Percentiles rank a stretch among this genome's conserved stretches.
These are phyloP conservation scores for Cichlasoma orientale DNA, from an alignment of 2,797 vertebrate genomes.

Conservation along the genomic window DNA sequence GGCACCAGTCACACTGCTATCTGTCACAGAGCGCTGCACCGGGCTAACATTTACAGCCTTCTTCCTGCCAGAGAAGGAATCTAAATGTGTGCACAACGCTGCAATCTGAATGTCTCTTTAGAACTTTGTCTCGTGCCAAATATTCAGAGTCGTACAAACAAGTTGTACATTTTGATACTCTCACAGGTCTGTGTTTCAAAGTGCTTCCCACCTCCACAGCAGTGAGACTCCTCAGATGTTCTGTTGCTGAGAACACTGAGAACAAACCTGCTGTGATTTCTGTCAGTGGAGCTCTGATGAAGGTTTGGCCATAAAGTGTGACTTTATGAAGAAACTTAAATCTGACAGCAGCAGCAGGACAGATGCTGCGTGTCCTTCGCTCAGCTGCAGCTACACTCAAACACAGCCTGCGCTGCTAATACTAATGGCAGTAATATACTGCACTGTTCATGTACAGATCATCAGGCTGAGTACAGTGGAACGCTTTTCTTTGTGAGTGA, in stretches of 20 bases:
- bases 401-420: neutral
- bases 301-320: neutral
- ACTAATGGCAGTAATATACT: rapidly evolving
- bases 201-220: neutral
- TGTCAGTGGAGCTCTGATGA: neutral
- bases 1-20: neutral
- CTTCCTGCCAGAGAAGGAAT: neutral
- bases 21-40: neutral
- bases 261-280: neutral
- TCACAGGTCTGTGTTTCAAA: neutral
- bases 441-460: neutral
- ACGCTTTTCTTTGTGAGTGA: neutral
- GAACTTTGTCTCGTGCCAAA: neutral
- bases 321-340: neutral
- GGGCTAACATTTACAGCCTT: neutral
- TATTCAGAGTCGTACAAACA: neutral
- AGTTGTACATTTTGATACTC: neutral
- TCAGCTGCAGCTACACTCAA: neutral
- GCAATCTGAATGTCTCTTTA: neutral
- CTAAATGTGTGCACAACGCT: neutral
- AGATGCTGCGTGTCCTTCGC: neutral
- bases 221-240: neutral
- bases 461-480: neutral
- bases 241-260: no score
- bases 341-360: rapidly evolving